phyloP scores from a whole-genome alignment of 2,113 vertebrate species.

The cat (Felis catus) region DNA sequence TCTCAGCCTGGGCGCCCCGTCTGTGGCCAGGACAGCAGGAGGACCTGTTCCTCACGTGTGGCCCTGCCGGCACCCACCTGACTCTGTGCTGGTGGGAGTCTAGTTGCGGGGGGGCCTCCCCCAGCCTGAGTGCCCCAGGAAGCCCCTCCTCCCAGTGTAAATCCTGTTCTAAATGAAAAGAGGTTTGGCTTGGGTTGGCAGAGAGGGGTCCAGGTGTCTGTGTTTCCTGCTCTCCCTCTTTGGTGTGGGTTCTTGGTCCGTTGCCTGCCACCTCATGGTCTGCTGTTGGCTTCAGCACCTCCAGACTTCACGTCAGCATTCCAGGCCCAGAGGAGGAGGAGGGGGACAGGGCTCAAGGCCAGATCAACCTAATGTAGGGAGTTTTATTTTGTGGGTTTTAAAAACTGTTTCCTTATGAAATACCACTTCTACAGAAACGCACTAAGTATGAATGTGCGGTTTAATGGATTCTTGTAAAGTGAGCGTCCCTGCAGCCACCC shows the following conservation, averaged over 20 bases:
- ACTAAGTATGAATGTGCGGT: not conserved
- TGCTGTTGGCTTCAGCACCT: not conserved
- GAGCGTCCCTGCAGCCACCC: not conserved
- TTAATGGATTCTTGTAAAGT: not conserved
- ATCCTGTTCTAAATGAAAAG: not conserved
- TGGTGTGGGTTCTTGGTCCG: not conserved
- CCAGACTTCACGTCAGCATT: not conserved
- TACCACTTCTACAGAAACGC: not conserved
- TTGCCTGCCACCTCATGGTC: not conserved
- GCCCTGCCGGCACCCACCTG: accelerated
- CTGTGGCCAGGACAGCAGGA: not conserved
- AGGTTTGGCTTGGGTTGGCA: not conserved
- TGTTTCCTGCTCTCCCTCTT: accelerated
- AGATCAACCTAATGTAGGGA: not conserved
- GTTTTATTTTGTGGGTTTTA: not conserved
- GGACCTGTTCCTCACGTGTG: not conserved
- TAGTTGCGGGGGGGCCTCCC: not conserved
- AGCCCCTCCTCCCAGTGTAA: not conserved
- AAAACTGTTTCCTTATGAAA: not conserved
- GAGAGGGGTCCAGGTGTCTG: not conserved
- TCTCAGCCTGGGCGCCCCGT: accelerated
- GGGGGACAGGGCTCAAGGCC: not conserved
- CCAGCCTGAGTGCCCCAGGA: not conserved
- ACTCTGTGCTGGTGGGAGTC: not conserved
- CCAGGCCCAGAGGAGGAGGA: not conserved